Base-by-base conservation (phyloP, 2,888 invertebrate genomes). In the Hemistola chrysoprasaria region DNA sequence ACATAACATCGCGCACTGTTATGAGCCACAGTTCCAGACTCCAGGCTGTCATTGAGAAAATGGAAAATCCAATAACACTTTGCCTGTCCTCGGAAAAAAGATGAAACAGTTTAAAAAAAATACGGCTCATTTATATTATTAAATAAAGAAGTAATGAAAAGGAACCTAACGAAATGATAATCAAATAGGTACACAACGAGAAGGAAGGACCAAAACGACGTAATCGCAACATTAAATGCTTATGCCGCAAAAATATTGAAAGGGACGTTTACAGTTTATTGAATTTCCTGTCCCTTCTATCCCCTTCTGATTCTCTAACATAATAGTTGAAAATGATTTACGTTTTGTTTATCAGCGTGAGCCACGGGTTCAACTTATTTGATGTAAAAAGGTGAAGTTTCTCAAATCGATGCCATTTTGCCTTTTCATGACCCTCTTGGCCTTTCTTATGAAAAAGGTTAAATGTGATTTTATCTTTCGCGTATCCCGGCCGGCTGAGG, bases 241-340 rank as follows among this genome's bases (percentile, higher is more conserved):
- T 36, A 25, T 48, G 39, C 39, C 33, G 29, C 46, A 40, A 49
- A 52, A 49, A 46, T 25, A 31, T 33, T 35, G 26, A 32, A 40
- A 33, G 31, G 2, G 22, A 31, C 34, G 33, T 44, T 47, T 25
- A 40, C 34, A 27, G 21, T 41, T 37, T 41, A 50, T 47, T 47
- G 47, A 50, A 47, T 53, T 40, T 33, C 36, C 46, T 36, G 29
- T 44, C 40, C 32, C 22, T 39, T 35, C 33, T 40, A 38, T 36
- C 30, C 43, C 34, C 43, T 47, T 39, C n/a, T 26, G 16, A 47
- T 34, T 33, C 37, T 33, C 30, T 35, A 23, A 38, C 27, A 40
- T 46, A 45, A 41, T 44, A 50, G 40, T 50, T 26, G 41, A 45
- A 43, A 47, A 47, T 53, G 45, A 50, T 47, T 38, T 40, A 50